Evolutionary conservation across 1,140 invertebrate species (phyloP), one percentile per base, ranked within the genome.

Genomic region (Augochlora pura): DNA sequence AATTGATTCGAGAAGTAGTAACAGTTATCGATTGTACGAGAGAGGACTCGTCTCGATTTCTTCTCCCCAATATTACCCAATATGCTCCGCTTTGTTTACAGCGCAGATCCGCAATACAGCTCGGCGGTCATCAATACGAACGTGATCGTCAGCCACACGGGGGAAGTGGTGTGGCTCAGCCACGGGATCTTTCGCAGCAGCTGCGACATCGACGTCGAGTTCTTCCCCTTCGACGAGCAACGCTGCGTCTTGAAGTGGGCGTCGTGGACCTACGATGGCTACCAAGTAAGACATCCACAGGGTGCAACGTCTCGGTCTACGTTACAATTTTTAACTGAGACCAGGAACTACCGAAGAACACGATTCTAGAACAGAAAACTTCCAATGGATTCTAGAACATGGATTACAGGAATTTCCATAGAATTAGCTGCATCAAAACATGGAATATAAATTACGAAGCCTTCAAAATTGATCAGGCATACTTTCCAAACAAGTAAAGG

Each of bases 261-360:
- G 5, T 98, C 97, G 0, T 99, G 98, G 98, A 98, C 98, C 0
- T 99, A 99, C 92, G 98, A 99, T 90, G 97, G 97, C 32, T 97
- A 97, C 92, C 97, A 98, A 95, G 97, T 98, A 88, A 93, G 92
- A 90, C 52, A 16, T 14, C 10, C 10, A 12, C 12, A 46, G 14
- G 10, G 14, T 42, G 0, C 42, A 46, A 10, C 1, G 42, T 46
- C 12, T 14, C 6, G 0, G 39, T 42, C 10, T 10, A 46, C 42
- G 42, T 3, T 12, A 46, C 10, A 1, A 12, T 3, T 46, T 42
- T 10, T 42, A 42, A 7, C 39, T 7, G 39, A 42, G 9, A 7
- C 39, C 7, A 10, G 8, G 39, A 42, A 42, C 39, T 0, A 42
- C 0, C 9, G 3, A 42, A 42, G 39, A 42, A 42, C 39, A 9